Conservation (phyloP, 2,888 invertebrate species). For the Phlogophora meticulosa region DNA sequence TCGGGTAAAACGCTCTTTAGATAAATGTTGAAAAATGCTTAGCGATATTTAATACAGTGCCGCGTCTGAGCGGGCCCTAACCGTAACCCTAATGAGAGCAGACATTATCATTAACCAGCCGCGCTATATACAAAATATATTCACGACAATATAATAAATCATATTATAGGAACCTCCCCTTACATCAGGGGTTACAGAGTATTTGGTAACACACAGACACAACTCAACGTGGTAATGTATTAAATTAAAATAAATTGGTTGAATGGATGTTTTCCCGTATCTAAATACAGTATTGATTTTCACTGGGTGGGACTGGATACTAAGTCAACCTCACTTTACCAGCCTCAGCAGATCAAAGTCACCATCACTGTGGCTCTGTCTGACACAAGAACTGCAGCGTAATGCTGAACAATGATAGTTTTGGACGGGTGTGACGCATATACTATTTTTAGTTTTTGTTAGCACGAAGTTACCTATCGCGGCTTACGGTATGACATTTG, state of each 20-base stretch:
- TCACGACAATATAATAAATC: slow-evolving; percentile 32
- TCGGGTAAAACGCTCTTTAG: too few relatives aligned
- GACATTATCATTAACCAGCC: slow-evolving; percentile 40
- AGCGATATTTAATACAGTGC: background rate
- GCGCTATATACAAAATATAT: slow-evolving; percentile 21
- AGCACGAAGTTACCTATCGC: too few relatives aligned
- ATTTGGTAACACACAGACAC: slow-evolving; percentile 10
- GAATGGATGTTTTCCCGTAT: background rate
- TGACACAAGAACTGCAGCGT: too few relatives aligned
- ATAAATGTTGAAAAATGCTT: background rate
- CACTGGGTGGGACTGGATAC: background rate
- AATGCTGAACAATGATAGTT: too few relatives aligned
- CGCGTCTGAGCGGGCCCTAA: slow-evolving; percentile 1
- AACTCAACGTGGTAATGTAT: slow-evolving; percentile 3
- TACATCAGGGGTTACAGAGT: slow-evolving; percentile 11
- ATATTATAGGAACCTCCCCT: slow-evolving; percentile 32
- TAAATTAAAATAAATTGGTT: slow-evolving; percentile 12
- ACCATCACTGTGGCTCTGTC: background rate
- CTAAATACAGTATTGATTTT: slow-evolving; percentile 1
- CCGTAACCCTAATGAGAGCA: slow-evolving; percentile 34
- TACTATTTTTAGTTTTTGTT: too few relatives aligned
- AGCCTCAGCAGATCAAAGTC: background rate
- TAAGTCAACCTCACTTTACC: background rate
- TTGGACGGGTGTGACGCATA: too few relatives aligned
- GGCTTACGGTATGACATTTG: too few relatives aligned